Base-by-base conservation (phyloP, 2,113 vertebrate species). In the Octodon degus region DNA sequence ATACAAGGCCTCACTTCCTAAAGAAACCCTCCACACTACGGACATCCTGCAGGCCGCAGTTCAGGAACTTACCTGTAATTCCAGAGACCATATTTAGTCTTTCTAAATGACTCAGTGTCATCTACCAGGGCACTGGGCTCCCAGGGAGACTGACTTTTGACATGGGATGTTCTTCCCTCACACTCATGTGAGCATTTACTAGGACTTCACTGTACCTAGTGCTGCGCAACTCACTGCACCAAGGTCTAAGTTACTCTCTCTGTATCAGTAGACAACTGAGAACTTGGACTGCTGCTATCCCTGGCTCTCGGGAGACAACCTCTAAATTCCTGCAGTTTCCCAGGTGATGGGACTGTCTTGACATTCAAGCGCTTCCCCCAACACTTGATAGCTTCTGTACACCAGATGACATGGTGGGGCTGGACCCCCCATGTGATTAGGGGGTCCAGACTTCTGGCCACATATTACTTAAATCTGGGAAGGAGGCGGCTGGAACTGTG, bases 51-150 rank as follows among this genome's bases (percentile, higher is more conserved):
- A 60, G 74, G 82, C 58, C 62, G 34, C 43, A 90, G 63, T 92
- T 89, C 37, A 89, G 55, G 89, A 96, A 80, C 47, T 85, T 87
- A 37, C 17, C 89, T 60, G 67, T 27, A 90, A 80, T 93, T 86
- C 20, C 47, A 70, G 62, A 77, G 63, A 55, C 16, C 37, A 32
- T 43, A 43, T 83, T 90, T 32, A 43, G 77, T 68, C 77, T 93
- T 91, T 86, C 84, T 80, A 94, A 79, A 63, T 84, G 72, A 43
- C 34, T 88, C 34, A 16, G 30, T 62, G 65, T 24, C 83, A 86
- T 84, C 83, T 68, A 77, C 14, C 87, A 72, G 63, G 50, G 8
- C 76, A 50, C 86, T 74, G 43, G 22, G 65, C 32, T 85, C 70
- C 86, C 72, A 34, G 27, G 34, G 19, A 94, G 76, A 77, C 22